Evolutionary conservation across 2,113 vertebrate species (phyloP), one percentile per base, ranked within the genome.

Genomic region (Scolopax mira): DNA sequence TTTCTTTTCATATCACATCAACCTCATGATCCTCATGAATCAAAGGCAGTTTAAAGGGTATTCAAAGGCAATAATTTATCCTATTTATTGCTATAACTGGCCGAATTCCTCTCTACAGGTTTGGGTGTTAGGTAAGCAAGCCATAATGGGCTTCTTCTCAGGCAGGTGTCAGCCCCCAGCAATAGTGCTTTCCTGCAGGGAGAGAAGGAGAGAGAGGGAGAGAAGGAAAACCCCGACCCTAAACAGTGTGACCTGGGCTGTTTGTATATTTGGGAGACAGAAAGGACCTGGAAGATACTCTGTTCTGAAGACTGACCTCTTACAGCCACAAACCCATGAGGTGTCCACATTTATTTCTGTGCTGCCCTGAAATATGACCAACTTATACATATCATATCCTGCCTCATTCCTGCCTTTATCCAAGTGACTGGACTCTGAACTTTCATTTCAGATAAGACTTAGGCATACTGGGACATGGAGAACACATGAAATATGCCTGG

Each of bases 171-270:
- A 75, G 48, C 61, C 52, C 85, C 57, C 19, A 30, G 79, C 66
- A 79, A 52, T 22, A 48, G 46, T 48, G 46, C 21, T 48, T 48
- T 48, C 46, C 46, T 21, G 19, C 21, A 11, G 46, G 24, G 16
- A 4, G 10, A 3, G 9, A 13, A 22, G 31, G 15, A 48, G n/a
- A n/a, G n/a, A n/a, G n/a, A 11, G 46, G 24, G 16, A 4, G 10
- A 3, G 9, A 13, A 22, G 31, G 15, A 48, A 46, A 39, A n/a
- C 0, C 0, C 3, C 13, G 61, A 11, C 3, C 31, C 21, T 52
- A 74, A 90, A 8, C 6, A 44, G 15, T 10, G 13, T 79, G 52
- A 23, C 23, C 33, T 62, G n/a, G 21, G 16, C 41, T 85, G 13
- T 30, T 39, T 69, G 18, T 37, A 2, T n/a, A 7, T 48, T 11